phyloP scores from a whole-genome alignment of 2,113 vertebrate species.

The Albula glossodonta region DNA sequence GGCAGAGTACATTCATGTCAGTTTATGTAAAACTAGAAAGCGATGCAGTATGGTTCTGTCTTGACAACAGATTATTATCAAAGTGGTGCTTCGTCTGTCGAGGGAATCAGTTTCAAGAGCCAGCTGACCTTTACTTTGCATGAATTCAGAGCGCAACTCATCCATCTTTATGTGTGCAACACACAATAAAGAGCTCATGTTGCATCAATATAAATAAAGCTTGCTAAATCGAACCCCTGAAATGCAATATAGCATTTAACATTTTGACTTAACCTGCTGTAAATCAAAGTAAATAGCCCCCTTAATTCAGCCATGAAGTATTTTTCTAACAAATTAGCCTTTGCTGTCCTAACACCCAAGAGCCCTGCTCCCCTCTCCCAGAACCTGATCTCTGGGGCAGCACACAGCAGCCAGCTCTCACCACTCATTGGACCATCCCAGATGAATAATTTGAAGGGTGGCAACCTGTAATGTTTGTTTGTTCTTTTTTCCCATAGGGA shows the following conservation, averaged over 20 bases:
- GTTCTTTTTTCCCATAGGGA: neutral
- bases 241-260: neutral
- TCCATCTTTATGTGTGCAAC: neutral
- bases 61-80: too few relatives aligned
- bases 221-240: neutral
- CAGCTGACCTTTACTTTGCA: neutral
- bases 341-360: conserved; percentile 24
- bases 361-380: neutral
- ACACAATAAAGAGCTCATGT: neutral
- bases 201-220: neutral
- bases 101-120: neutral
- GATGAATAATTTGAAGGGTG: neutral
- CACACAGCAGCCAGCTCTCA: conserved; percentile 25
- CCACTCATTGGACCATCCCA: conserved; percentile 34
- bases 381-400: neutral
- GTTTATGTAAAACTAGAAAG: neutral
- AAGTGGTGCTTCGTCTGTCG: neutral
- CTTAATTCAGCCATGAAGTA: conserved; percentile 48
- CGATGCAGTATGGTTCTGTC: too few relatives aligned
- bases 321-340: conserved; percentile 40
- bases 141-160: neutral
- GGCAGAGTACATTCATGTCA: neutral
- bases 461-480: neutral
- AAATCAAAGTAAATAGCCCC: conserved; percentile 32
- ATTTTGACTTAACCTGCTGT: conserved; percentile 14